Base-by-base conservation (phyloP, 2,888 invertebrate genomes). In the Apodemia mormo region DNA sequence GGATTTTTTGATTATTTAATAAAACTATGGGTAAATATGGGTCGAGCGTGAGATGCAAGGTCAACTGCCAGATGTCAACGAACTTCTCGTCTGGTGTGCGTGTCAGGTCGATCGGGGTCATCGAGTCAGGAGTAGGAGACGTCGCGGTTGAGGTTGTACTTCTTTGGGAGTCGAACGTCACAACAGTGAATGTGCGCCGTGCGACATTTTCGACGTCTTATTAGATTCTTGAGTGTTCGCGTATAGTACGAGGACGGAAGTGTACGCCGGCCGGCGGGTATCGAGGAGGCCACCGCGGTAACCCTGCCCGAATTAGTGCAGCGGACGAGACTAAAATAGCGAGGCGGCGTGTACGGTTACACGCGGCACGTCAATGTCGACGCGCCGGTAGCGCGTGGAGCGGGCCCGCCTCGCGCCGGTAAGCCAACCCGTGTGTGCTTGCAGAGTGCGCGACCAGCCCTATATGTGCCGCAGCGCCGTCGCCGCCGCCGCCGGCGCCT, bases 261-360 rank as follows among this genome's bases (percentile, higher is more conserved):
- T 90, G 90, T 86, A 82, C 82, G 85, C 84, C 83, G 83, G 84
- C 81, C 85, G 82, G 79, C 84, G 81, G 84, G 68, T 43, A 80
- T 84, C 84, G 81, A 83, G 84, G 89, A 91, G 89, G 91, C 89
- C 89, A 85, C 86, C 87, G 88, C 88, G 90, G 86, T 92, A 93
- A 93, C 92, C 92, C 92, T 91, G 92, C 92, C 92, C 92, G 92
- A 92, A 89, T 92, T 92, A 92, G 92, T 92, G 92, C 92, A 92
- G 90, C 90, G 91, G 84, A 87, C 88, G 90, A 84, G 90, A 89
- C 91, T 81, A 85, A 92, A 93, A 93, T 92, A 92, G 92, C 90
- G 84, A 85, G 85, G 84, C 87, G 87, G 90, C 92, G 93, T 91
- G 88, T 93, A 92, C 91, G 86, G 90, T 92, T 93, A 92, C 93